Evolutionary conservation across 2,113 vertebrate genomes (phyloP).

Genomic region (Rhynchomys soricoides): DNA sequence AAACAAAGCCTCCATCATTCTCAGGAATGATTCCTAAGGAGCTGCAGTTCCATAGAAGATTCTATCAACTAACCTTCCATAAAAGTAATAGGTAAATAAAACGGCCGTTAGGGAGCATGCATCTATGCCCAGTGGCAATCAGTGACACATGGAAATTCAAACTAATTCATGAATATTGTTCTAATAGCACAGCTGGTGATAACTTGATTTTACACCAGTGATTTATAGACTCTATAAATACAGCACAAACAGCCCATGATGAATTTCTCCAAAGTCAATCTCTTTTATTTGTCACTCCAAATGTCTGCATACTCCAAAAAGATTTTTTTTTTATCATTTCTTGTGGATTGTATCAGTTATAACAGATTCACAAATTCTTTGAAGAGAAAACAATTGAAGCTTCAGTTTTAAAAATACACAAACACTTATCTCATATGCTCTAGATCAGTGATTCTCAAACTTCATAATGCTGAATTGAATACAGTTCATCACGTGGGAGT

Average conservation of each 20-base stretch:
- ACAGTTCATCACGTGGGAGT: neutral
- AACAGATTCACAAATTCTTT: neutral
- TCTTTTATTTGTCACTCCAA: neutral
- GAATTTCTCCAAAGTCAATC: neutral
- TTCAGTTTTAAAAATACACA: neutral
- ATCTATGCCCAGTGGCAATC: neutral
- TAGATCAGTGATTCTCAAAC: neutral
- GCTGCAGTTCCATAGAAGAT: neutral
- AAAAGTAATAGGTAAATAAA: neutral
- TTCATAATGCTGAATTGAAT: neutral
- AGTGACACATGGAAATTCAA: neutral
- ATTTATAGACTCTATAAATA: neutral
- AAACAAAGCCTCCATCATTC: neutral
- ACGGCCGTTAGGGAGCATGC: neutral
- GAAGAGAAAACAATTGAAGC: neutral
- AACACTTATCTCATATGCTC: neutral
- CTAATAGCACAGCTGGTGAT: neutral
- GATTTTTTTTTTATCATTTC: neutral
- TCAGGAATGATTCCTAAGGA: neutral
- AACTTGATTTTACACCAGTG: neutral
- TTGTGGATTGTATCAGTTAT: neutral
- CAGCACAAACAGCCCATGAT: neutral
- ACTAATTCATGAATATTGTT: constrained; percentile 22
- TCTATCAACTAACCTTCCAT: neutral
- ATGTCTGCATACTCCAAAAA: neutral